phyloP scores from a whole-genome alignment of 2,888 invertebrate species.

The Amitus sp. region DNA sequence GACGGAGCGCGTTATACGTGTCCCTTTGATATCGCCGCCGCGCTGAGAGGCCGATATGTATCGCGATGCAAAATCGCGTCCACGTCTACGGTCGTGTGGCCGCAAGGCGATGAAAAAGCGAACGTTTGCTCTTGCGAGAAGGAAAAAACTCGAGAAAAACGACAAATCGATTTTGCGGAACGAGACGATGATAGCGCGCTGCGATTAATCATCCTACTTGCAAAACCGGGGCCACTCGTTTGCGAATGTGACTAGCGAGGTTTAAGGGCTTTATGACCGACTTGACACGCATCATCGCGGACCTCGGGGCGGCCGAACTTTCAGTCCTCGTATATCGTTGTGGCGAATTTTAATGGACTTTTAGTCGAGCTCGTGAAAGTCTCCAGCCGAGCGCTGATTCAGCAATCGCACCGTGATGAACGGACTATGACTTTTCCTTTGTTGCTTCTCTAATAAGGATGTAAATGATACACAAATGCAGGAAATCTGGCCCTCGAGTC shows the following conservation, averaged over 20 bases:
- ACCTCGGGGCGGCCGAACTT: conserved; percentile 40
- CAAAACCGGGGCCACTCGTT: no score
- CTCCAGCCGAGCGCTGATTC: neutral
- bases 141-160: conserved; percentile 13
- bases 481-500: conserved; percentile 58
- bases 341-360: neutral
- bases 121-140: neutral
- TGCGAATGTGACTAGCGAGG: no score
- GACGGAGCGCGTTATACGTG: conserved; percentile 25
- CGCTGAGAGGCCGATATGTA: conserved; percentile 6
- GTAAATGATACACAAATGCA: conserved; percentile 59
- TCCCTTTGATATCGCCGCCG: conserved; percentile 43
- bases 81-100: conserved; percentile 27
- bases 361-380: neutral
- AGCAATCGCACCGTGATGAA: neutral
- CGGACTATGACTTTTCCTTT: conserved; percentile 19
- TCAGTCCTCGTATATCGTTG: conserved; percentile 14
- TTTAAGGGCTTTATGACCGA: conserved; percentile 34
- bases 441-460: conserved; percentile 43
- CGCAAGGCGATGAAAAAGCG: conserved; percentile 14
- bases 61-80: conserved; percentile 31
- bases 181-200: conserved; percentile 14
- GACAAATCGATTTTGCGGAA: conserved; percentile 30
- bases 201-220: no score
- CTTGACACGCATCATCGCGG: conserved; percentile 47